Evolutionary conservation across 1,140 invertebrate species (phyloP).

Genomic region (Leptinotarsa lineolata): DNA sequence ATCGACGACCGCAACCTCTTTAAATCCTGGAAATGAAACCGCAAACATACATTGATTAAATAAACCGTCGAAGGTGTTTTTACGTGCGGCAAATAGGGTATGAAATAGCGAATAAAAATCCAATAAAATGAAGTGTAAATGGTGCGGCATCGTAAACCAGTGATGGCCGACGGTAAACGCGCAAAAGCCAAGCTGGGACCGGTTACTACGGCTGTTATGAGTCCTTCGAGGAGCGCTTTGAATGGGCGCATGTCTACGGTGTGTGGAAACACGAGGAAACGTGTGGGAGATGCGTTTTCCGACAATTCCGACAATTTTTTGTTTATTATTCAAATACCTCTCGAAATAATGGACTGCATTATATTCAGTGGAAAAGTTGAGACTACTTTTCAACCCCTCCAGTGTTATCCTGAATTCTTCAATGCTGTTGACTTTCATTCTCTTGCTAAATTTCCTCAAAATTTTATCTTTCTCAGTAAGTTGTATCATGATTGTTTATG

Average conservation of each 20-base stretch:
- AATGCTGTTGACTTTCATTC: too few relatives aligned
- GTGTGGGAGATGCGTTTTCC: too few relatives aligned
- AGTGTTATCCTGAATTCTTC: too few relatives aligned
- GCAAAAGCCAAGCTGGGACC: constrained; percentile 46
- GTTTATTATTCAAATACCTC: too few relatives aligned
- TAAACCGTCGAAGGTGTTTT: constrained; percentile 31
- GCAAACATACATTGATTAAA: constrained; percentile 25
- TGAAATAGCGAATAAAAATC: constrained; percentile 48
- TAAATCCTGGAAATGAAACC: constrained; percentile 15
- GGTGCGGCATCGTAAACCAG: constrained; percentile 49
- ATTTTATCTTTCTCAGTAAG: too few relatives aligned
- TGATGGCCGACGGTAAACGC: constrained; percentile 48
- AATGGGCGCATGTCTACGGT: constrained; percentile 15
- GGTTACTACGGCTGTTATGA: constrained; percentile 44
- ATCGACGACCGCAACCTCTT: too few relatives aligned
- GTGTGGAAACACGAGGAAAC: not conserved
- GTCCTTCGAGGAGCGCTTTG: constrained; percentile 36
- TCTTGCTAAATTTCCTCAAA: too few relatives aligned
- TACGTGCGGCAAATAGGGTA: constrained; percentile 39
- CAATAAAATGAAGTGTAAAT: constrained; percentile 53
- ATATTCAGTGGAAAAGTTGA: too few relatives aligned
- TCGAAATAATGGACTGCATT: too few relatives aligned
- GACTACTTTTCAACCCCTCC: too few relatives aligned
- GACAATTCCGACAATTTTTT: too few relatives aligned
- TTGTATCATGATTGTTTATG: too few relatives aligned